Percentiles rank a stretch among this genome's conserved stretches.
phyloP scores from a whole-genome alignment of 2,888 invertebrate species.

The Hermaeophaga mercurialis region DNA sequence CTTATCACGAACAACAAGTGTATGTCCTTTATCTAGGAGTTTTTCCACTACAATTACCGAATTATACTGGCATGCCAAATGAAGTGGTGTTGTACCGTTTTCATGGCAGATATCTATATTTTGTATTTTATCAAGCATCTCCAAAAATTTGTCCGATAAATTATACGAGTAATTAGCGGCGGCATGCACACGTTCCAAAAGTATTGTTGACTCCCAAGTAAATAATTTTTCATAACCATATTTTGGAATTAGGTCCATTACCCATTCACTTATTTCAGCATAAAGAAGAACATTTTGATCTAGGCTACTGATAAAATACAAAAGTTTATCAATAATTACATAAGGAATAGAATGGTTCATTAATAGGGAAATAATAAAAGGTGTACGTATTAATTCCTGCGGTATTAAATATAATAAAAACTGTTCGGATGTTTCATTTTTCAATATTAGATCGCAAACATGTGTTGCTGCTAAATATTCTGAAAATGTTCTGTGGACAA shows the following conservation, averaged over 20 bases:
- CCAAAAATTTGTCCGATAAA: too few species aligned
- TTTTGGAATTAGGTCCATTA: background rate
- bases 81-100: background rate
- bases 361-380: background rate
- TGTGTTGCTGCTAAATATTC: slow-evolving; percentile 17
- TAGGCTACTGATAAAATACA: too few species aligned
- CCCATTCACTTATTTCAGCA: too few species aligned
- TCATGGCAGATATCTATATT: background rate
- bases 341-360: background rate
- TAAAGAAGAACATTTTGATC: too few species aligned
- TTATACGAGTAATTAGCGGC: too few species aligned
- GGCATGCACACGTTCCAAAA: background rate
- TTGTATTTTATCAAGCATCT: background rate
- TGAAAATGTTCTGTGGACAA: slow-evolving; percentile 18
- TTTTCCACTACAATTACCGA: background rate
- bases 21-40: background rate
- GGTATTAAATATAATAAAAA: background rate
- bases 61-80: background rate
- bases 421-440: background rate
- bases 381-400: background rate
- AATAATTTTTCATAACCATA: background rate
- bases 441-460: slow-evolving; percentile 2
- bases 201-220: background rate
- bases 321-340: too few species aligned
- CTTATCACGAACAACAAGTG: background rate